Evolutionary conservation across 2,888 invertebrate genomes (phyloP).

Genomic region (Dasypogon diadema): DNA sequence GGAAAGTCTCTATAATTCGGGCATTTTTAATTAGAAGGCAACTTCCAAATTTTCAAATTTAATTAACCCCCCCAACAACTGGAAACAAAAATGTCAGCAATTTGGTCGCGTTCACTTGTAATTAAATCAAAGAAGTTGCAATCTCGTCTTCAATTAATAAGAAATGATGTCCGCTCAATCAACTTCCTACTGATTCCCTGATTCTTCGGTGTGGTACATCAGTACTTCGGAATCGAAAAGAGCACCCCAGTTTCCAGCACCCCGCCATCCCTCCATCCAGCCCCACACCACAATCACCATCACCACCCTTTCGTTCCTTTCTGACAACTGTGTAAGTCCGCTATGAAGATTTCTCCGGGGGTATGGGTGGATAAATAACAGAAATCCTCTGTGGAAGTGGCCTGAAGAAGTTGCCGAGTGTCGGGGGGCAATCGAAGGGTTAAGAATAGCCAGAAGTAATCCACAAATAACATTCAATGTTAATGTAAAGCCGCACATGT

Average conservation of each 20-base stretch:
- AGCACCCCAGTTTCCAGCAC: background rate
- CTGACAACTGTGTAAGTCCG: background rate
- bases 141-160: constrained; percentile 60
- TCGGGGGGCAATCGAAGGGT: constrained; percentile 49
- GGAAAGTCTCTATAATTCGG: too few relatives aligned
- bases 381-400: constrained; percentile 6
- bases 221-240: constrained; percentile 2
- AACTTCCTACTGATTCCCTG: constrained; percentile 53
- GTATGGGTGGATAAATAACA: constrained; percentile 24
- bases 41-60: constrained; percentile 55
- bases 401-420: background rate
- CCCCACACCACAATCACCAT: too few relatives aligned
- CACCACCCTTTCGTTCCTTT: constrained; percentile 9
- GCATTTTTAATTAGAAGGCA: constrained; percentile 54
- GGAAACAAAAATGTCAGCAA: constrained; percentile 56
- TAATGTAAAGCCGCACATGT: constrained; percentile 50
- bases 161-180: constrained; percentile 59
- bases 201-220: too few relatives aligned
- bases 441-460: constrained; percentile 54
- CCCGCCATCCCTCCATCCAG: background rate
- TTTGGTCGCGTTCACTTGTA: constrained; percentile 55
- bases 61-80: constrained; percentile 55
- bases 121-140: constrained; percentile 60
- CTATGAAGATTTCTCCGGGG: constrained; percentile 12
- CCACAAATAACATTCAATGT: constrained; percentile 53